A percentile compares a stretch with the other conserved stretches of the same genome.
These are phyloP conservation scores for Cyclina sinensis DNA, from an alignment of 1,140 invertebrate genomes.

Conservation along the genomic window DNA sequence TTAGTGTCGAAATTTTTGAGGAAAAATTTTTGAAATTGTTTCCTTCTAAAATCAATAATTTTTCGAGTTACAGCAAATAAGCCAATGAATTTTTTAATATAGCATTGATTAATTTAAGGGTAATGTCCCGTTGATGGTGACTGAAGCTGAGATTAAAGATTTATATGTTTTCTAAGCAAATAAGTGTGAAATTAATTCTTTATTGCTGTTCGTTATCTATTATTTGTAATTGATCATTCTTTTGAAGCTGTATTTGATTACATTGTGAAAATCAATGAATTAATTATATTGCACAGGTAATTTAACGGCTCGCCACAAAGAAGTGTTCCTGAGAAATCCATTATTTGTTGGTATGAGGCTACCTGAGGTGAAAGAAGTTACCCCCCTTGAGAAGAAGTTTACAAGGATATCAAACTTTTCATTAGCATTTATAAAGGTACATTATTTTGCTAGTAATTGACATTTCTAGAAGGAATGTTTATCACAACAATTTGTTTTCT, in stretches of 20 bases:
- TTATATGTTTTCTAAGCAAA: background rate
- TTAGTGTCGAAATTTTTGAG: too few relatives aligned
- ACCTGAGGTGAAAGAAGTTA: conserved; percentile 83
- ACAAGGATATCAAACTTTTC: conserved; percentile 88
- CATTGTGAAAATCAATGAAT: conserved; percentile 14
- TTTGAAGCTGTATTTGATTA: background rate
- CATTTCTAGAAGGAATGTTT: too few relatives aligned
- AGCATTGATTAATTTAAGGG: too few relatives aligned
- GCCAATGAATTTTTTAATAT: too few relatives aligned
- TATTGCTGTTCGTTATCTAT: background rate
- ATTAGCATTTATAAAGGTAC: conserved; percentile 88
- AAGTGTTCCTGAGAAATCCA: conserved; percentile 89
- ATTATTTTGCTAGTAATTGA: too few relatives aligned
- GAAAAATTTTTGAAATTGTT: too few relatives aligned
- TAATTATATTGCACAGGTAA: conserved; percentile 83
- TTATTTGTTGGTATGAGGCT: conserved; percentile 87
- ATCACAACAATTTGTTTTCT: too few relatives aligned
- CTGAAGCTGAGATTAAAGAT: background rate
- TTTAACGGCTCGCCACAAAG: conserved; percentile 89
- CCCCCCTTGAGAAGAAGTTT: conserved; percentile 88
- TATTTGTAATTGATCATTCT: conserved; percentile 2
- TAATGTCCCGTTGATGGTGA: too few relatives aligned
- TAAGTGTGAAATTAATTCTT: background rate
- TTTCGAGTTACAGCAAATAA: too few relatives aligned
- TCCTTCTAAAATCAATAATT: too few relatives aligned